These are phyloP conservation scores for Drosophila buzzatii DNA, from an alignment of 2,888 invertebrate species.

Conservation along the genomic window DNA sequence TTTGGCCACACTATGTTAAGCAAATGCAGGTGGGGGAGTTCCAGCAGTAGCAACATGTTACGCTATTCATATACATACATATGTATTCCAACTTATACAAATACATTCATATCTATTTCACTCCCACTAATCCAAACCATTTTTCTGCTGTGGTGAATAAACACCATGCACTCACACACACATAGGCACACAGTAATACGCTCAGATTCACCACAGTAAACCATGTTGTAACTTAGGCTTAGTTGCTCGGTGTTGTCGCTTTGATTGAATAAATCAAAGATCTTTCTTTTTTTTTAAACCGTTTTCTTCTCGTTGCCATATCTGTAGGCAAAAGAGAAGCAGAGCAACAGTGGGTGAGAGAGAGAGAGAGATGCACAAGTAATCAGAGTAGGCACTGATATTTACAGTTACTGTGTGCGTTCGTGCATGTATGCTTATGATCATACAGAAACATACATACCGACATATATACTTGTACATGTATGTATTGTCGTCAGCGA, in stretches of 20 bases:
- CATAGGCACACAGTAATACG: neutral
- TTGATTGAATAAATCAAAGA: constrained; percentile 68
- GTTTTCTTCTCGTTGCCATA: constrained; percentile 29
- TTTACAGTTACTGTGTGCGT: constrained; percentile 51
- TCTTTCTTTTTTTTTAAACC: constrained; percentile 23
- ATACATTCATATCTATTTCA: neutral
- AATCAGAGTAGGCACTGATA: constrained; percentile 28
- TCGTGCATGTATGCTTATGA: constrained; percentile 9
- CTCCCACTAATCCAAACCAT: constrained; percentile 32
- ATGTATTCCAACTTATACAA: too few relatives aligned
- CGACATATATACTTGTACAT: neutral
- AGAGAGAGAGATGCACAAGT: constrained; percentile 26
- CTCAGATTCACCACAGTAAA: constrained; percentile 45
- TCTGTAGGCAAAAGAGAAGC: constrained; percentile 4
- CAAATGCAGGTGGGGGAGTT: constrained; percentile 21
- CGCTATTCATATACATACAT: constrained; percentile 3
- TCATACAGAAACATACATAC: neutral
- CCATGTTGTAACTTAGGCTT: constrained; percentile 61
- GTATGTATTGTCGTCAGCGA: constrained; percentile 25
- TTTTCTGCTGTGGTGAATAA: constrained; percentile 44
- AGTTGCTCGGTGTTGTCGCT: constrained; percentile 35
- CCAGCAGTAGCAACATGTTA: constrained; percentile 36
- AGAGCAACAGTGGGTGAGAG: neutral
- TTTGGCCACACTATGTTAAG: constrained; percentile 17
- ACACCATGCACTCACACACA: constrained; percentile 7